phyloP scores from a whole-genome alignment of 1,140 invertebrate genomes.

The Drosophila nannoptera region DNA sequence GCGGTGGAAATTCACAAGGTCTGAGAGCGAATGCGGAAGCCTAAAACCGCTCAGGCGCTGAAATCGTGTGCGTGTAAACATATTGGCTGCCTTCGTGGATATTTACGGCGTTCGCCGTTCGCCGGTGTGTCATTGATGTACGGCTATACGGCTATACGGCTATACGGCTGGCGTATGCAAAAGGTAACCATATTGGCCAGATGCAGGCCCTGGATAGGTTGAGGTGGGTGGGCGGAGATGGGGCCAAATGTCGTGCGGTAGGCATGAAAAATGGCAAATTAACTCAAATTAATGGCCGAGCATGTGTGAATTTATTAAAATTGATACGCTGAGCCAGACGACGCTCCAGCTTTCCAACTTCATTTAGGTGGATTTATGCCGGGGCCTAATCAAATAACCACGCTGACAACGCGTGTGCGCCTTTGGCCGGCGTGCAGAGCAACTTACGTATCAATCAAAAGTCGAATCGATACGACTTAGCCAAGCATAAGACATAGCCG shows the following conservation, averaged over 20 bases:
- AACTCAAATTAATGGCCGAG: slow-evolving; percentile 72
- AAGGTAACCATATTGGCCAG: slow-evolving; percentile 38
- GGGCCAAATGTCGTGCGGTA: slow-evolving; percentile 52
- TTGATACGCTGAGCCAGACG: slow-evolving; percentile 58
- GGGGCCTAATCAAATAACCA: slow-evolving; percentile 41
- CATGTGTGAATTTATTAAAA: slow-evolving; percentile 74
- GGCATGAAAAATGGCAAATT: slow-evolving; percentile 74
- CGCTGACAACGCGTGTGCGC: slow-evolving; percentile 35
- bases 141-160: background rate
- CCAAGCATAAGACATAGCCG: slow-evolving; percentile 30
- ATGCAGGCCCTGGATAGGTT: background rate
- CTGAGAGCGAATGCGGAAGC: slow-evolving; percentile 24
- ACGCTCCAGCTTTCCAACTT: slow-evolving; percentile 65
- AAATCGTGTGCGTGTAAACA: slow-evolving; percentile 73
- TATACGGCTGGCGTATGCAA: slow-evolving; percentile 54
- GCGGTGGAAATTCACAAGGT: slow-evolving; percentile 38
- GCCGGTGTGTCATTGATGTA: slow-evolving; percentile 71
- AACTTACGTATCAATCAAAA: slow-evolving; percentile 71
- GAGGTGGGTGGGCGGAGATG: background rate
- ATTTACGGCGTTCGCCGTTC: slow-evolving; percentile 57
- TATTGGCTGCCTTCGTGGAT: slow-evolving; percentile 68
- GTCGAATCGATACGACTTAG: slow-evolving; percentile 72
- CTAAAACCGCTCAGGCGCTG: slow-evolving; percentile 45
- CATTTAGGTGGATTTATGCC: slow-evolving; percentile 67
- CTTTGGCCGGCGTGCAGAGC: slow-evolving; percentile 33